Conservation (phyloP, 2,888 invertebrate genomes). For the Tigriopus californicus region DNA sequence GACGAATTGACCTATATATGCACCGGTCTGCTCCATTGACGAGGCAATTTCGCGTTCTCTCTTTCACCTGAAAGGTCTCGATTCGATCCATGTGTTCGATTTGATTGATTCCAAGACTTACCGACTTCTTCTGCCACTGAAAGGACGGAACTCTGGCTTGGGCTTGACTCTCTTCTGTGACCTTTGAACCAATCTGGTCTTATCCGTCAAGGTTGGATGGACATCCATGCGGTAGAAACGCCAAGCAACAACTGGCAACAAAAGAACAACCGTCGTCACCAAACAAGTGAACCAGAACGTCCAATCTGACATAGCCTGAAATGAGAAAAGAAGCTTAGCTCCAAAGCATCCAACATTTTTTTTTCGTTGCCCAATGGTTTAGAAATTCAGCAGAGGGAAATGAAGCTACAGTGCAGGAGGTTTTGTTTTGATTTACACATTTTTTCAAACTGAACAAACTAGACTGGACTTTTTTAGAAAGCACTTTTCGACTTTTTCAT, state of each 20-base stretch:
- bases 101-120: neutral
- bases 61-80: neutral
- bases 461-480: too few relatives aligned
- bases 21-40: too few relatives aligned
- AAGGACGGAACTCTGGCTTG: conserved; percentile 3
- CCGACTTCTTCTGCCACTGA: conserved; percentile 6
- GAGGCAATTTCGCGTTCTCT: neutral
- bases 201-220: conserved; percentile 73
- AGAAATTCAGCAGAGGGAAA: too few relatives aligned
- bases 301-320: conserved; percentile 19
- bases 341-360: too few relatives aligned
- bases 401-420: too few relatives aligned
- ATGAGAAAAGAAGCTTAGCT: neutral
- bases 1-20: too few relatives aligned
- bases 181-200: conserved; percentile 62
- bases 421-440: too few relatives aligned
- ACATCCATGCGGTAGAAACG: conserved; percentile 84
- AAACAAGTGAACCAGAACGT: conserved; percentile 22
- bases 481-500: too few relatives aligned
- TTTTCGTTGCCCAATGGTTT: too few relatives aligned
- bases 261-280: conserved; percentile 48
- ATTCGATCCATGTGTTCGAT: neutral
- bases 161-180: neutral
- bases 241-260: conserved; percentile 82
- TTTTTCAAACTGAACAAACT: too few relatives aligned